Percentiles rank a stretch among this genome's conserved stretches.
Conservation (phyloP, 2,113 vertebrate species). For the Pachyramphus minor region DNA sequence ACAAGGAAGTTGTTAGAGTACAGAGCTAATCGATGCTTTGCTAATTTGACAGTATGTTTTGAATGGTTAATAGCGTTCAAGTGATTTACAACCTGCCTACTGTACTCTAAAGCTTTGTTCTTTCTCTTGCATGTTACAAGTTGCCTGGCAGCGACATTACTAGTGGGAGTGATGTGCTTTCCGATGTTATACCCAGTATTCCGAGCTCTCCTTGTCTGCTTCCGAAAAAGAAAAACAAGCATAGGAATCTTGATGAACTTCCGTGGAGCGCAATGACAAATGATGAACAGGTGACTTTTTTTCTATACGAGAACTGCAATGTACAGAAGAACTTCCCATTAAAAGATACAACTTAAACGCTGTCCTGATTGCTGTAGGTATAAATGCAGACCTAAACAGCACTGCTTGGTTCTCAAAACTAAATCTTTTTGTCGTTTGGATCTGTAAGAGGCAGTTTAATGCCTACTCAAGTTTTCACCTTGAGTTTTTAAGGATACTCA, state of each 20-base stretch:
- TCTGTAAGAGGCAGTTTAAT: not conserved
- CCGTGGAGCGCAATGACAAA: conserved; percentile 99
- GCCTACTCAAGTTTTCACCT: not conserved
- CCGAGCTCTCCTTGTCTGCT: conserved; percentile 93
- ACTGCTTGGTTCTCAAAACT: not conserved
- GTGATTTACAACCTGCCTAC: not conserved
- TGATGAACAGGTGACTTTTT: conserved; percentile 86
- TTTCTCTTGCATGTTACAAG: conserved; percentile 68
- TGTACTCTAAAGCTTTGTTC: conserved; percentile 15
- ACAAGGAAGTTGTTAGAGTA: not conserved
- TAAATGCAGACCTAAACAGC: not conserved
- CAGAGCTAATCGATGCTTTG: not conserved
- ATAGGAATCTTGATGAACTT: conserved; percentile 93
- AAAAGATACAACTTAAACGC: not conserved
- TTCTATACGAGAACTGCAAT: not conserved
- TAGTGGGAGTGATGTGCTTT: conserved; percentile 95
- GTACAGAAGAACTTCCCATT: not conserved
- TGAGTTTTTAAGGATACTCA: not conserved
- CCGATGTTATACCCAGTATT: conserved; percentile 96
- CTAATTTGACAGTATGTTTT: conserved; percentile 32
- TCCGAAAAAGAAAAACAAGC: conserved; percentile 92
- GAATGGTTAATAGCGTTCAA: conserved; percentile 3
- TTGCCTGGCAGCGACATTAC: conserved; percentile 95
- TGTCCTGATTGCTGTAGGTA: not conserved
- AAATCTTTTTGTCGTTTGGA: not conserved